phyloP scores from a whole-genome alignment of 2,113 vertebrate species.

The Anguilla japonica region DNA sequence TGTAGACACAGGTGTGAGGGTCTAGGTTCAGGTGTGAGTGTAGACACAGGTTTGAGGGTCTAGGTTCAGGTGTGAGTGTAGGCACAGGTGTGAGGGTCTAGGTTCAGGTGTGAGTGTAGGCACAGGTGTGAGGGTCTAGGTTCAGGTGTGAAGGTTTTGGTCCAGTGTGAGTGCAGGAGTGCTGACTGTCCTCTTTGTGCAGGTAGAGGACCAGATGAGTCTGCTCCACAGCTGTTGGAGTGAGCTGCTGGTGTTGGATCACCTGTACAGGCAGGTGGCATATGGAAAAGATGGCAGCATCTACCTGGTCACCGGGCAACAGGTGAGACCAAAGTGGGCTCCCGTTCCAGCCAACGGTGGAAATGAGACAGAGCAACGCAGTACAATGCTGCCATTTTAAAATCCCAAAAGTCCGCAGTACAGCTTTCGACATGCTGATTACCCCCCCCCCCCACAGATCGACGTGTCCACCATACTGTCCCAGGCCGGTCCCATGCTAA shows the following conservation, averaged over 20 bases:
- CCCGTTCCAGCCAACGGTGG: not conserved
- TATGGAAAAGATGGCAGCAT: slow-evolving; percentile 71
- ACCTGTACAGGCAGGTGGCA: slow-evolving; percentile 74
- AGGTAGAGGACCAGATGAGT: slow-evolving; percentile 79
- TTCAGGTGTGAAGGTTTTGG: not conserved
- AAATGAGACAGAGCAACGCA: not conserved
- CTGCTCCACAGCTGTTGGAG: slow-evolving; percentile 80
- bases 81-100: not conserved
- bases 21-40: too few relatives aligned
- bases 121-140: not conserved
- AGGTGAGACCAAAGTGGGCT: slow-evolving; percentile 55
- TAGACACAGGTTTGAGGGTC: too few relatives aligned
- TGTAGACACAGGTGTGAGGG: not conserved
- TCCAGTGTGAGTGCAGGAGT: not conserved
- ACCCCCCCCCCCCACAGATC: slow-evolving; percentile 58
- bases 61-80: too few relatives aligned
- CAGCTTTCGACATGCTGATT: not conserved
- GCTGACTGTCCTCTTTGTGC: slow-evolving; percentile 14
- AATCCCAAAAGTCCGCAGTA: not conserved
- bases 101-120: not conserved
- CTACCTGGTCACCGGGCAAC: slow-evolving; percentile 75
- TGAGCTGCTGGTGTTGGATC: slow-evolving; percentile 75
- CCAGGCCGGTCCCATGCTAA: slow-evolving; percentile 68
- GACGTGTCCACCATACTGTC: slow-evolving; percentile 68
- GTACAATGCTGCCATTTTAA: not conserved